phyloP scores from a whole-genome alignment of 2,888 invertebrate genomes.

The Dermolepida albohirtum region DNA sequence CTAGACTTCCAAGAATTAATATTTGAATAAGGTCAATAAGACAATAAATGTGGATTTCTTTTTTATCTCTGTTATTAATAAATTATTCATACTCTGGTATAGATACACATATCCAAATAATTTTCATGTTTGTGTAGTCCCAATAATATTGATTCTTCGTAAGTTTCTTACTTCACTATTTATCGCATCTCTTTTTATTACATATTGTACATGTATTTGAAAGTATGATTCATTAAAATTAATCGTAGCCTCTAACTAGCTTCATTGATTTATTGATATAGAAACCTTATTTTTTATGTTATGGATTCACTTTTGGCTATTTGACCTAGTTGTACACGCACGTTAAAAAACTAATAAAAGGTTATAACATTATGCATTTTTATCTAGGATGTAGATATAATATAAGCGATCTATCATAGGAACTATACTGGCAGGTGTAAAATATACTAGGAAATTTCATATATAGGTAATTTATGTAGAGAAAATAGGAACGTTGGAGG shows the following conservation, averaged over 20 bases:
- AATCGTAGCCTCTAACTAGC: slow-evolving; percentile 12
- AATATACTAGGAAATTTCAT: too few relatives aligned
- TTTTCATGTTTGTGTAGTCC: slow-evolving; percentile 9
- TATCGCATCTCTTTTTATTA: neutral
- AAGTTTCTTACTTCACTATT: neutral
- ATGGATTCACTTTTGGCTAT: slow-evolving; percentile 28
- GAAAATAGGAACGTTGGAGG: too few relatives aligned
- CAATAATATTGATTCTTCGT: slow-evolving; percentile 19
- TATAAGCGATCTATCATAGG: too few relatives aligned
- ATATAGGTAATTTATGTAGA: too few relatives aligned
- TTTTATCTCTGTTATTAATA: neutral
- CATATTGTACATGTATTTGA: neutral
- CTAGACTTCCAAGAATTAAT: too few relatives aligned
- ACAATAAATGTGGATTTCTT: too few relatives aligned
- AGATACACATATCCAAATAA: slow-evolving; percentile 18
- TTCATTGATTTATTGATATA: slow-evolving; percentile 35
- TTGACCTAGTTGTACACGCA: slow-evolving; percentile 17
- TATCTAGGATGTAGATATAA: too few relatives aligned
- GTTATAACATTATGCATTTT: too few relatives aligned
- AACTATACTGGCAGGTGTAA: too few relatives aligned
- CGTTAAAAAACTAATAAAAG: too few relatives aligned
- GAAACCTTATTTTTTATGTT: slow-evolving; percentile 6
- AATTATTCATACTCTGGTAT: neutral
- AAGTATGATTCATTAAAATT: slow-evolving; percentile 28
- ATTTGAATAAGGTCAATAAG: too few relatives aligned